phyloP scores from a whole-genome alignment of 2,797 vertebrate species.

The Melanotaenia maccullochi region DNA sequence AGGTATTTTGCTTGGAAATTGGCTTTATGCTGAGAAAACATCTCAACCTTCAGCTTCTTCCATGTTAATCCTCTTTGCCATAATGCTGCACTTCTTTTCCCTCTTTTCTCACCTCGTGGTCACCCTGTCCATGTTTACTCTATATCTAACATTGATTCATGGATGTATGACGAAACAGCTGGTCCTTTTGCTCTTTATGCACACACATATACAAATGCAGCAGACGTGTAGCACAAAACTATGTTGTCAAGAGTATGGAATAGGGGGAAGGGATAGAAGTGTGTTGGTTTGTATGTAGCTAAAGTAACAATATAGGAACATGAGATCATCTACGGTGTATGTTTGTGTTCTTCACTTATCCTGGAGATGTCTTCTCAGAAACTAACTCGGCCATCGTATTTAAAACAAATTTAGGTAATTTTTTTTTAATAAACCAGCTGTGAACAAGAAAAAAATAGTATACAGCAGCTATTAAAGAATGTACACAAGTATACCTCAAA shows the following conservation, averaged over 20 bases:
- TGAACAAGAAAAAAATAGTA: conserved; percentile 10
- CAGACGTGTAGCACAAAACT: conserved; percentile 14
- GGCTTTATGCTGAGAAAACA: conserved; percentile 42
- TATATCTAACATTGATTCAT: conserved; percentile 51
- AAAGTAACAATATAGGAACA: conserved; percentile 26
- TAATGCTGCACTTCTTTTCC: conserved; percentile 1
- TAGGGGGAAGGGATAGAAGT: not conserved
- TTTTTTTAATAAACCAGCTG: conserved; percentile 15
- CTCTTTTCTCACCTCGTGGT: conserved; percentile 29
- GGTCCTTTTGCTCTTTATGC: conserved; percentile 39
- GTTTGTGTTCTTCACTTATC: not conserved
- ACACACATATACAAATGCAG: conserved; percentile 14
- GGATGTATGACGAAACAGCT: conserved; percentile 58
- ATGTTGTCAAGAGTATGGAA: conserved; percentile 14
- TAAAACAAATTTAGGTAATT: no score
- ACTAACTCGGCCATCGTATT: conserved; percentile 19
- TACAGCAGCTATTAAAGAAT: conserved; percentile 14
- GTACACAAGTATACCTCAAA: conserved; percentile 3
- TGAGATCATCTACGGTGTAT: not conserved
- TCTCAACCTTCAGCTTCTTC: conserved; percentile 3
- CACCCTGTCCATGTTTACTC: conserved; percentile 31
- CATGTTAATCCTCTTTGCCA: not conserved
- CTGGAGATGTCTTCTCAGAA: not conserved
- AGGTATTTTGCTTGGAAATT: conserved; percentile 38
- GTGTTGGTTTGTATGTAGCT: conserved; percentile 2